Percentiles rank a stretch among this genome's conserved stretches.
Conservation (phyloP, 2,113 vertebrate genomes). For the Tachuris rubrigastra region DNA sequence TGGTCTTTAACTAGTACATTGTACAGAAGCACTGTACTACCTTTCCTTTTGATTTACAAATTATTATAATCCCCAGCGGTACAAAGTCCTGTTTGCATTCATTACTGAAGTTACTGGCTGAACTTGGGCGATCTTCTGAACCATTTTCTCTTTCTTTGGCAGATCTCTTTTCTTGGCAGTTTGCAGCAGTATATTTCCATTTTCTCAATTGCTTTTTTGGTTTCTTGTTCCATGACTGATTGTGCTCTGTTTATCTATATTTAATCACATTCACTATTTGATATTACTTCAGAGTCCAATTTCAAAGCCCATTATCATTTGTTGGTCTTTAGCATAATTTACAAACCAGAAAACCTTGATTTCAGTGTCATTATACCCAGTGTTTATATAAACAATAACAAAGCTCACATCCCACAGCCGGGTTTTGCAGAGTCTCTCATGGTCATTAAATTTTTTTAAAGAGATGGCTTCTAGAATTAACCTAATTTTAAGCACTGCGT, state of each 20-base stretch:
- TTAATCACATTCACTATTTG: conserved; percentile 1
- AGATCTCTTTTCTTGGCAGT: not conserved
- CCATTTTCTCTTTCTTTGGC: not conserved
- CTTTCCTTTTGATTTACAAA: not conserved
- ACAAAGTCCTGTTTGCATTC: not conserved
- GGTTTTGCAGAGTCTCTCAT: not conserved
- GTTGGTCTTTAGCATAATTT: not conserved
- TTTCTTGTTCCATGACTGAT: conserved; percentile 10
- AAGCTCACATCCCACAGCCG: not conserved
- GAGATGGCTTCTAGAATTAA: not conserved
- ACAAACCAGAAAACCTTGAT: conserved; percentile 13
- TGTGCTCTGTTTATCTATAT: conserved; percentile 3
- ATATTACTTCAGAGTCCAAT: conserved; percentile 15
- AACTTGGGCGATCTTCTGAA: not conserved
- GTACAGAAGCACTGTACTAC: not conserved
- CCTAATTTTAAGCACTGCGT: not conserved
- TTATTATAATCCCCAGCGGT: not conserved
- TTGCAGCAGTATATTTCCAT: not conserved
- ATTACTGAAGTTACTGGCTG: not conserved
- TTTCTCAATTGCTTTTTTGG: conserved; percentile 14
- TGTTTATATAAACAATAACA: conserved; percentile 15
- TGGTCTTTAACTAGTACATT: not conserved
- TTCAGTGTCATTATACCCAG: not conserved
- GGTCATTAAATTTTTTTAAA: not conserved
- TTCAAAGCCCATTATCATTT: conserved; percentile 4